Base-by-base conservation (phyloP, 2,113 vertebrate genomes). In the Baryphthengus martii region DNA sequence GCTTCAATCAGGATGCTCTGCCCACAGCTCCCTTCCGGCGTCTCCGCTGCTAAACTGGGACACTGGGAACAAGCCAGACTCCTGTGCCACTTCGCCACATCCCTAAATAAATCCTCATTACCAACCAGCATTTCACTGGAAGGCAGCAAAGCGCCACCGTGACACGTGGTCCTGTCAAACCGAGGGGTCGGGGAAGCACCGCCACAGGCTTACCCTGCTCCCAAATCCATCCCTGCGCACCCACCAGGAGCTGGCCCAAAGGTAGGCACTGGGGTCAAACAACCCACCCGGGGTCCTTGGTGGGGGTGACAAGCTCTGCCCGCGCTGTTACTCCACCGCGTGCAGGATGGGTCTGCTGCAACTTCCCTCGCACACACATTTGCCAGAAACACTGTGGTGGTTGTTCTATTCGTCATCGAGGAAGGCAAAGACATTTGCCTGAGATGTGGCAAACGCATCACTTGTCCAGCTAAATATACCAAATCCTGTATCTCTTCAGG, bases 121-220 rank as follows among this genome's bases (percentile, higher is more conserved):
- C 78, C 49, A 45, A 73, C 16, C 66, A 88, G 56, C 67, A 75
- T 42, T 52, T 82, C 17, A 8, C 25, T 11, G 58, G 49, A 73
- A 89, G 59, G 53, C 47, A 91, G 58, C 0, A 0, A 25, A 7
- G 49, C 85, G 47, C 25, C 53, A 39, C 76, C 0, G 2, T n/a
- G 37, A 79, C 28, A 29, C 4, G 1, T 0, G 6, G 49, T 29
- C 33, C 39, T 0, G 0, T 47, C 26, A 61, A 37, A 47, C 28
- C 1, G 3, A 66, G 26, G 15, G 16, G 6, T 4, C 4, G 4
- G 59, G 10, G 33, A 77, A 70, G 77, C 63, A 28, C 9, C 19
- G 55, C 13, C 0, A 0, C 23, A 58, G 29, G 47, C 19, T 14
- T 75, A 42, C 9, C 56, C 74, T 80, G 31, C 42, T 66, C 24